These are phyloP conservation scores for Pristis pectinata DNA, from an alignment of 2,797 vertebrate species.

Conservation along the genomic window DNA sequence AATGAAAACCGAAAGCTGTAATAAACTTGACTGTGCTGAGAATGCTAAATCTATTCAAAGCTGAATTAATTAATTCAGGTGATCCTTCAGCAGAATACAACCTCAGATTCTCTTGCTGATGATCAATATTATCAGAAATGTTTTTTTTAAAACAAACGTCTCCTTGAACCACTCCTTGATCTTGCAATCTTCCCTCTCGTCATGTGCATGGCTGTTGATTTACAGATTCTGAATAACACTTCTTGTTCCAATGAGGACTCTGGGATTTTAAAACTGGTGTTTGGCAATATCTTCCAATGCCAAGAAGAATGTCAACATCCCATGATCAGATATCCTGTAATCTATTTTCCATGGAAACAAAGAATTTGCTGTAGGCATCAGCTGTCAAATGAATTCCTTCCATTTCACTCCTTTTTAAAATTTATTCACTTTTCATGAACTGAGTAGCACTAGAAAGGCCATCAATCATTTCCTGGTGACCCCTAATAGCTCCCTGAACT, in stretches of 20 bases:
- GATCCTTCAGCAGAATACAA: not conserved
- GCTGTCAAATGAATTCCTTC: not conserved
- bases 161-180: not conserved
- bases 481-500: no score
- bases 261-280: not conserved
- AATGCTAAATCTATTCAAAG: not conserved
- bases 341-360: not conserved
- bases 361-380: not conserved
- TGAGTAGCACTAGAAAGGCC: no score
- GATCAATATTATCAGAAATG: no score
- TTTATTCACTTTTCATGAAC: no score
- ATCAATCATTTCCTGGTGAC: no score
- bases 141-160: not conserved
- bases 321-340: no score
- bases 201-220: not conserved
- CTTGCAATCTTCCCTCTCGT: not conserved
- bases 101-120: no score
- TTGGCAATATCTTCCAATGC: not conserved
- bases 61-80: not conserved
- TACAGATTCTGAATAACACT: not conserved
- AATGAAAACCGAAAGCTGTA: not conserved
- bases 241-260: not conserved
- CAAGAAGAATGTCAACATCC: not conserved
- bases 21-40: not conserved
- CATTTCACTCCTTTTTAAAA: no score